Conservation (phyloP, 35 echinoderm and acorn worm genomes). For the Ptychodera flava region DNA sequence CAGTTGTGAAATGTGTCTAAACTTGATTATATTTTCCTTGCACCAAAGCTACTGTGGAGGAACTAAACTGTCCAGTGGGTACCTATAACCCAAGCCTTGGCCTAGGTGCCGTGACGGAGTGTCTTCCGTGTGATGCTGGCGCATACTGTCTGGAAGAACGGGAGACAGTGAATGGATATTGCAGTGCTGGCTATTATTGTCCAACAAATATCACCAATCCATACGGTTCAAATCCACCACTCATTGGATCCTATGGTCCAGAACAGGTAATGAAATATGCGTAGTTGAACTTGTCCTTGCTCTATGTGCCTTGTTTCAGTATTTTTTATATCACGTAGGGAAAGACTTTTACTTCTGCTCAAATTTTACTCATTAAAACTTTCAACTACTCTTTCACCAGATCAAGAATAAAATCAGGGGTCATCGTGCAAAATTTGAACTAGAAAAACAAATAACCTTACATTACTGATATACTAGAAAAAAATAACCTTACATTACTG, state of each 20-base stretch:
- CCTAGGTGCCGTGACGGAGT: constrained; percentile 75
- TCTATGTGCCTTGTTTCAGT: too few species aligned
- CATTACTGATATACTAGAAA: too few species aligned
- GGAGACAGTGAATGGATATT: constrained; percentile 24
- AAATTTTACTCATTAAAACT: too few species aligned
- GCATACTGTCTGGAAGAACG: constrained; percentile 70
- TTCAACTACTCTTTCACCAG: too few species aligned
- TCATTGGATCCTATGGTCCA: constrained; percentile 85
- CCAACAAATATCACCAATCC: constrained; percentile 90
- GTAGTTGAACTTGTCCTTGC: not conserved
- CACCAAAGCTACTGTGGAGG: constrained; percentile 81
- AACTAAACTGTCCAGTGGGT: constrained; percentile 83
- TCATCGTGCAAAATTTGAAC: too few species aligned
- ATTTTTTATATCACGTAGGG: too few species aligned
- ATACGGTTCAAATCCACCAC: constrained; percentile 47
- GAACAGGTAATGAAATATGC: constrained; percentile 55
- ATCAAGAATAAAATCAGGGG: too few species aligned
- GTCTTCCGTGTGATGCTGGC: constrained; percentile 73
- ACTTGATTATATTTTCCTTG: too few species aligned
- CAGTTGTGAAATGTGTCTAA: too few species aligned
- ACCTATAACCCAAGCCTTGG: constrained; percentile 80
- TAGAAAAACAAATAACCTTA: too few species aligned
- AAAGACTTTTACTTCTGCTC: too few species aligned
- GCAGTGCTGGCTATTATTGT: constrained; percentile 72
- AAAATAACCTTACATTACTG: too few species aligned